Evolutionary conservation across 2,888 invertebrate species (phyloP), one percentile per base, ranked within the genome.

Genomic region (Drosophila suboccidentalis): DNA sequence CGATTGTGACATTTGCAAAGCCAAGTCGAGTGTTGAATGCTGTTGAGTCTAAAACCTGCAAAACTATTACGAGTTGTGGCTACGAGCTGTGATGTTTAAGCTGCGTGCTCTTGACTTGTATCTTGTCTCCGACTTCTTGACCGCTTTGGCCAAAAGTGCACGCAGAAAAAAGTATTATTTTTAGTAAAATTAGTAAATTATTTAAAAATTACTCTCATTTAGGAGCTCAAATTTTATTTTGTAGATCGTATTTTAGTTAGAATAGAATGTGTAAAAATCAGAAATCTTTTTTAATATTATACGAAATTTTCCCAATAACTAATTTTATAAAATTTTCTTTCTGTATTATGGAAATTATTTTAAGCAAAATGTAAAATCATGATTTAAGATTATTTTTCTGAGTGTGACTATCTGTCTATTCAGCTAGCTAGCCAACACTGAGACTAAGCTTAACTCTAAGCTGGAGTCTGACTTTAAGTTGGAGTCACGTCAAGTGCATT

Each of bases 401-500:
- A 38, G 49, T 72, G 50, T n/a, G 15, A 3, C 22, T 44, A 4
- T 29, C 32, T n/a, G 3, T 34, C 19, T 19, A 50, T 9, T 8
- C 3, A 15, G 29, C 8, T 15, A 10, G 10, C 3, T 9, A 22
- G 50, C n/a, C 58, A 47, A 17, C 59, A 32, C 29, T 36, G 19
- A 19, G 26, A 38, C 34, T n/a, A 29, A 29, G 26, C 47, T 11
- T 10, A 32, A 55, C 19, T 55, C 29, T 29, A 10, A 22, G 36
- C 39, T 44, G 13, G 29, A n/a, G 55, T 34, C 41, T 46, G 36
- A 17, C 32, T 38, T 39, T 51, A 32, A 39, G 63, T 54, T 36
- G 50, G 46, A 59, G 63, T 63, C 57, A 67, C 75, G 53, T 78
- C 87, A 89, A 87, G 82, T 78, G 87, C 82, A 70, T 62, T 43